A percentile compares a stretch with the other conserved stretches of the same genome.
These are phyloP conservation scores for Popillia japonica DNA, from an alignment of 1,140 invertebrate species.

Conservation along the genomic window DNA sequence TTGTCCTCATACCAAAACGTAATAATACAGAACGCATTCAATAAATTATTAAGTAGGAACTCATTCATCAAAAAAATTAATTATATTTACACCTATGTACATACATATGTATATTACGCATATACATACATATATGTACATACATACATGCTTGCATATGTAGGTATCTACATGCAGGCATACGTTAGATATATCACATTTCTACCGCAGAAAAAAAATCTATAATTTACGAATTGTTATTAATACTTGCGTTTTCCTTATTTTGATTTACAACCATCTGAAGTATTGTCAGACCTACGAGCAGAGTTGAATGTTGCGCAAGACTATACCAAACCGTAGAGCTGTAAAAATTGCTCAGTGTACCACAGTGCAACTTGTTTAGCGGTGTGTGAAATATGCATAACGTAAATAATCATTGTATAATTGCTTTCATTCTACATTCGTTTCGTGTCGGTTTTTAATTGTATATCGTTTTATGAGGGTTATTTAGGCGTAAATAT, in stretches of 20 bases:
- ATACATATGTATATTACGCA: too few relatives aligned
- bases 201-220: background rate
- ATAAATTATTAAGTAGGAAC: background rate
- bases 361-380: background rate
- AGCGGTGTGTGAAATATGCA: conserved; percentile 4
- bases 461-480: background rate
- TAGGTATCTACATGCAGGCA: background rate
- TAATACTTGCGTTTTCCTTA: conserved; percentile 1
- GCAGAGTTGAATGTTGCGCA: background rate
- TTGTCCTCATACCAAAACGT: background rate
- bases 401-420: conserved; percentile 8
- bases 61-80: background rate
- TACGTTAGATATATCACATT: background rate
- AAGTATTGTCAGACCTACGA: background rate
- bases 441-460: background rate
- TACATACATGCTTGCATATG: too few relatives aligned
- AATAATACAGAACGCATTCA: background rate
- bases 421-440: conserved; percentile 19
- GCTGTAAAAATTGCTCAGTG: background rate
- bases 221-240: background rate
- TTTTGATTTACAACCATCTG: background rate
- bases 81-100: too few relatives aligned
- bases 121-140: too few relatives aligned
- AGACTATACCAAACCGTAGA: background rate
- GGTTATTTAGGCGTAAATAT: background rate